Evolutionary conservation across 2,888 invertebrate species (phyloP).

Genomic region (Unio delphinus): DNA sequence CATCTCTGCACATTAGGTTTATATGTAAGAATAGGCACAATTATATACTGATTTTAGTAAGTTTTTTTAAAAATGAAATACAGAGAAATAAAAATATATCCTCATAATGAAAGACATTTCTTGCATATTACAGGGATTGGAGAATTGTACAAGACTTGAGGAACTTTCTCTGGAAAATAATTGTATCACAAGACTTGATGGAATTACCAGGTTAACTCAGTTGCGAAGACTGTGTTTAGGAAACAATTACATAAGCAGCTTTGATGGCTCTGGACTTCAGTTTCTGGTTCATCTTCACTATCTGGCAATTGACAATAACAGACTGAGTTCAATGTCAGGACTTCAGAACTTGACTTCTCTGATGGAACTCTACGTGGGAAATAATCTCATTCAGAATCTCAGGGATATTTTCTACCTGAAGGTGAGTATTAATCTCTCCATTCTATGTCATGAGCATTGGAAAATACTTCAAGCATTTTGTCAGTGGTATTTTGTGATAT

Average conservation of each 20-base stretch:
- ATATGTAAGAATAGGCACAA: too few species aligned
- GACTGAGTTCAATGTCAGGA: slow-evolving; percentile 59
- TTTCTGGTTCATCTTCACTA: slow-evolving; percentile 55
- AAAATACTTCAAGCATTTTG: too few species aligned
- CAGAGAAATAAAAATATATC: too few species aligned
- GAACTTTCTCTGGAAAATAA: slow-evolving; percentile 70
- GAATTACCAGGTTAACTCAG: slow-evolving; percentile 56
- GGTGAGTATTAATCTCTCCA: slow-evolving; percentile 36
- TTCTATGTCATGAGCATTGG: too few species aligned
- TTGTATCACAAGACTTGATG: slow-evolving; percentile 64
- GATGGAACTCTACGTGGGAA: slow-evolving; percentile 69
- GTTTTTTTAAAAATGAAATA: too few species aligned
- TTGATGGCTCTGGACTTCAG: slow-evolving; percentile 60
- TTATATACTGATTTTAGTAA: too few species aligned
- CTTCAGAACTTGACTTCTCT: slow-evolving; percentile 58
- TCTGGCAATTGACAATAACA: slow-evolving; percentile 68
- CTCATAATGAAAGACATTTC: too few species aligned
- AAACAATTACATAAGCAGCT: slow-evolving; percentile 63
- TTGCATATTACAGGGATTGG: slow-evolving; percentile 60
- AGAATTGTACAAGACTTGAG: slow-evolving; percentile 62
- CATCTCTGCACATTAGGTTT: too few species aligned
- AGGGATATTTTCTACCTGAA: slow-evolving; percentile 70
- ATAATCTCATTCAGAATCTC: slow-evolving; percentile 66
- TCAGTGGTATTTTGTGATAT: too few species aligned
- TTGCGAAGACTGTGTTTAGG: slow-evolving; percentile 63